Percentiles rank a stretch among this genome's conserved stretches.
These are phyloP conservation scores for Slavum lentiscoides DNA, from an alignment of 2,888 invertebrate genomes.

Conservation along the genomic window DNA sequence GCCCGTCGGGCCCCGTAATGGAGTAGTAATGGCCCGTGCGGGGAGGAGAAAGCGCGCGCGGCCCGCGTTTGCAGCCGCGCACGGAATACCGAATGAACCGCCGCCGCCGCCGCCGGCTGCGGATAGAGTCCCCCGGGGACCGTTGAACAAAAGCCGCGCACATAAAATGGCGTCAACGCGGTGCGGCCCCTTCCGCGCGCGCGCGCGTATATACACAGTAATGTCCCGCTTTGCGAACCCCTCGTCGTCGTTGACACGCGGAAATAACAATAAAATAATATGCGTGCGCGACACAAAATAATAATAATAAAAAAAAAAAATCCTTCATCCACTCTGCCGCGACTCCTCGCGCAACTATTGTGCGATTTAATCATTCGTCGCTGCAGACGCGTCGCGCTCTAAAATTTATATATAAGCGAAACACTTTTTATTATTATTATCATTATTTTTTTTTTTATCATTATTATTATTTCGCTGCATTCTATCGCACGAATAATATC, in stretches of 20 bases:
- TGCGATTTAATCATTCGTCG: constrained; percentile 38
- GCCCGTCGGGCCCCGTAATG: constrained; percentile 43
- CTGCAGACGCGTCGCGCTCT: not conserved
- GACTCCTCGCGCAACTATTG: not conserved
- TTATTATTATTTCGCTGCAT: too few relatives aligned
- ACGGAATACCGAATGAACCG: constrained; percentile 49
- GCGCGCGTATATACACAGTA: not conserved
- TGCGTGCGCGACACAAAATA: constrained; percentile 24
- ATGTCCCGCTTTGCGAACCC: not conserved
- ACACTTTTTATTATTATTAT: not conserved
- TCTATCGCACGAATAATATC: too few relatives aligned
- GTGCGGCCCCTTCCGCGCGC: not conserved
- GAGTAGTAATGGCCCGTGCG: constrained; percentile 9
- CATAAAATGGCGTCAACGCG: constrained; percentile 45
- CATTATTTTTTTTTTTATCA: not conserved
- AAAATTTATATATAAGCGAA: not conserved
- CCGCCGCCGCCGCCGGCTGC: too few relatives aligned
- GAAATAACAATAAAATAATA: constrained; percentile 33
- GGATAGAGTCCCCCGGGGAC: constrained; percentile 46
- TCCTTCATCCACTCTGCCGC: not conserved
- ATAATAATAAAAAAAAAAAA: constrained; percentile 13
- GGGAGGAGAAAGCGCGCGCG: not conserved
- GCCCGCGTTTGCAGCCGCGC: constrained; percentile 18
- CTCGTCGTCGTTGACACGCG: not conserved
- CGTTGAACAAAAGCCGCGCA: constrained; percentile 39